Evolutionary conservation across 1,140 invertebrate genomes (phyloP), one percentile per base, ranked within the genome.

Genomic region (Hyles vespertilio): DNA sequence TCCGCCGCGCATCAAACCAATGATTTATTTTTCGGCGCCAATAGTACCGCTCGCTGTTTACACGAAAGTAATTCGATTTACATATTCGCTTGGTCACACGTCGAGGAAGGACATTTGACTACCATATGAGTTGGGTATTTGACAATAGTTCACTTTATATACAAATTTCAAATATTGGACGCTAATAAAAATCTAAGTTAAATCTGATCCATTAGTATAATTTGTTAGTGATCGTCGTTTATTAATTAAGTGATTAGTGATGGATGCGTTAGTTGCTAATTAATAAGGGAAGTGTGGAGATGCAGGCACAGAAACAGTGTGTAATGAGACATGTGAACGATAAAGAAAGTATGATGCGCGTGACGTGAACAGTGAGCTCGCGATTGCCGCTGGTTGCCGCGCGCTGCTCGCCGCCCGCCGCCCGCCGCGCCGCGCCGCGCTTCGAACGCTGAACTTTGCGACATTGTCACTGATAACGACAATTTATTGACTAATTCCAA

Each of bases 391-490:
- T 51, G 36, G 5, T 5, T 8, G 44, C 59, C 11, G 43, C 46
- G 33, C 59, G 49, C 56, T 49, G 8, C 70, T 57, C 58, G 36
- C 51, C 54, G 52, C 58, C 46, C 53, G 34, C 69, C 64, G 79
- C 72, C 61, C n/a, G 9, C 49, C 56, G 47, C 53, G 49, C 12
- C 67, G 53, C 58, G 34, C 47, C 59, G 49, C 59, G 34, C 55
- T 47, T 67, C 63, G 79, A 75, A 56, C 71, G 74, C 69, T 83
- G 77, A 83, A 84, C 79, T 81, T 72, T 70, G 69, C 70, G 79
- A 71, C 81, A 79, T 77, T 79, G 76, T 70, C 75, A 73, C 76
- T 78, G 82, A 85, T 87, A 83, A 80, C 65, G 63, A 74, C 55
- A 72, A 70, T 65, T 68, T 61, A 67, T 65, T 65, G 51, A 69